These are phyloP conservation scores for Aphidius ervi DNA, from an alignment of 1,140 invertebrate species.

Conservation along the genomic window DNA sequence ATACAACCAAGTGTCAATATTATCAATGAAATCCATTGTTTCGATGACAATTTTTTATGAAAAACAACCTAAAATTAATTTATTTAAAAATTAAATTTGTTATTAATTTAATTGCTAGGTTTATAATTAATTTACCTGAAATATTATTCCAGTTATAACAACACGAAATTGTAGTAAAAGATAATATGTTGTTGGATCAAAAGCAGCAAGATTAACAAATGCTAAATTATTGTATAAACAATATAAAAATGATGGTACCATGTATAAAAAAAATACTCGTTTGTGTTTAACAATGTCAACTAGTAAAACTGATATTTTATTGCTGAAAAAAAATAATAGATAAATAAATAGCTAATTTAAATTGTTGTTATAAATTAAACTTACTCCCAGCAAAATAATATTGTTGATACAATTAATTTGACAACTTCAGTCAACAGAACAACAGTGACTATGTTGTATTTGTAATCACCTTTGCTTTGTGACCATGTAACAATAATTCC, in stretches of 20 bases:
- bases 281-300: conserved; percentile 58
- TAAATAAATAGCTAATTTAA: neutral
- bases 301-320: conserved; percentile 52
- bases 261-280: conserved; percentile 75
- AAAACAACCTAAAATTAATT: conserved; percentile 69
- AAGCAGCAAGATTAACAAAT: conserved; percentile 84
- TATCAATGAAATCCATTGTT: conserved; percentile 87
- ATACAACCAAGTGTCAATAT: conserved; percentile 87
- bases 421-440: conserved; percentile 84
- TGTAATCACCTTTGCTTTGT: conserved; percentile 77
- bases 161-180: conserved; percentile 89
- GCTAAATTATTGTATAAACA: conserved; percentile 94
- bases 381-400: conserved; percentile 71
- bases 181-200: conserved; percentile 94
- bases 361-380: conserved; percentile 32
- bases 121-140: conserved; percentile 65
- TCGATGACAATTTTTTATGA: conserved; percentile 72
- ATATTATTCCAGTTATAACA: conserved; percentile 86
- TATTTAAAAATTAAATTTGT: conserved; percentile 4
- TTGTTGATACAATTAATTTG: conserved; percentile 72
- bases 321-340: conserved; percentile 44
- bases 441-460: conserved; percentile 83
- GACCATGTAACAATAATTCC: conserved; percentile 88
- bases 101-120: neutral
- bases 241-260: conserved; percentile 86